phyloP scores from a whole-genome alignment of 2,113 vertebrate genomes.

The Periophthalmus modestus region DNA sequence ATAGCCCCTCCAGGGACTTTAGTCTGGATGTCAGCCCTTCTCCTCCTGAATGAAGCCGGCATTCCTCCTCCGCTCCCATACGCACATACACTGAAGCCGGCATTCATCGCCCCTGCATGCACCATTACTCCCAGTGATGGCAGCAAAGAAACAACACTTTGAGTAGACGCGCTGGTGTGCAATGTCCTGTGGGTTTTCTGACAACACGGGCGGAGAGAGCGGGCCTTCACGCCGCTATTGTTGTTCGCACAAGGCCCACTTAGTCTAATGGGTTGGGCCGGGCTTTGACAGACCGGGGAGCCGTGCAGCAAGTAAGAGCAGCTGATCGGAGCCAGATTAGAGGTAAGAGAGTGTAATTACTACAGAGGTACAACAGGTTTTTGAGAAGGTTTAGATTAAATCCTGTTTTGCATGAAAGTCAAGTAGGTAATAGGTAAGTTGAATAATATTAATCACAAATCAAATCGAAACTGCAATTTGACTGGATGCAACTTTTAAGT shows the following conservation, averaged over 20 bases:
- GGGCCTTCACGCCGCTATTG: slow-evolving; percentile 65
- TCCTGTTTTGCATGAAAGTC: not conserved
- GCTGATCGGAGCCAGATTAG: slow-evolving; percentile 63
- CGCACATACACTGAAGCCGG: slow-evolving; percentile 58
- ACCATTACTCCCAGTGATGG: slow-evolving; percentile 74
- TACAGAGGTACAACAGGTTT: slow-evolving; percentile 48
- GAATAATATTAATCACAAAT: too few species aligned
- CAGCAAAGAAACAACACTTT: slow-evolving; percentile 75
- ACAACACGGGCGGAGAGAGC: slow-evolving; percentile 60
- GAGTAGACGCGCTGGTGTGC: slow-evolving; percentile 68
- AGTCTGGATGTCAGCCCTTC: slow-evolving; percentile 53
- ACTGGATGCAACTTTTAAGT: too few species aligned
- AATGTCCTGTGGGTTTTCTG: slow-evolving; percentile 67
- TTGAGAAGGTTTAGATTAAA: slow-evolving; percentile 25
- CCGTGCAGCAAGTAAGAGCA: slow-evolving; percentile 61
- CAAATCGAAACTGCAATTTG: too few species aligned
- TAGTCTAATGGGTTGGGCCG: slow-evolving; percentile 64
- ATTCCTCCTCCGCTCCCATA: slow-evolving; percentile 60
- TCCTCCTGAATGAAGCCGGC: slow-evolving; percentile 59
- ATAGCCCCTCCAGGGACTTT: slow-evolving; percentile 58
- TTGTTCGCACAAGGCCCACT: slow-evolving; percentile 68
- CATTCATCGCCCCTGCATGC: slow-evolving; percentile 74
- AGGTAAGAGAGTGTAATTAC: slow-evolving; percentile 52
- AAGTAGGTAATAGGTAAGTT: too few species aligned
- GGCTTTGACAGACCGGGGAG: slow-evolving; percentile 59